Evolutionary conservation across 2,797 vertebrate species (phyloP).

Genomic region (Eospalax fontanierii): DNA sequence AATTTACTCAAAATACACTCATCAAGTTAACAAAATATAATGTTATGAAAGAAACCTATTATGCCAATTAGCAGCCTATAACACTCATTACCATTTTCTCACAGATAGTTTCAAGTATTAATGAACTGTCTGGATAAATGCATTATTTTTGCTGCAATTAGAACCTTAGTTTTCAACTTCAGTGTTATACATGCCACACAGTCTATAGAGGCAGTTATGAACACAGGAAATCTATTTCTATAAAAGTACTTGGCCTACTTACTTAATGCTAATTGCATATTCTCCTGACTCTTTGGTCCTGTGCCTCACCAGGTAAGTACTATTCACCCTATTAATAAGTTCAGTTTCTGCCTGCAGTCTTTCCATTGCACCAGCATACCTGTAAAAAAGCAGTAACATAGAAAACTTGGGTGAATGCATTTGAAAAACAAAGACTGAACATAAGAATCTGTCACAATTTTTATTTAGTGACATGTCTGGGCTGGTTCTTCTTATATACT

Average conservation of each 20-base stretch:
- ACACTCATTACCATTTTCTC: constrained; percentile 69
- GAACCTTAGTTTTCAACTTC: constrained; percentile 57
- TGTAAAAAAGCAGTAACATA: constrained; percentile 83
- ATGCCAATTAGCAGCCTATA: constrained; percentile 76
- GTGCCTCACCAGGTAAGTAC: constrained; percentile 98
- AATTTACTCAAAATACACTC: constrained; percentile 69
- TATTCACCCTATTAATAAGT: constrained; percentile 96
- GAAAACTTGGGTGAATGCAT: not conserved
- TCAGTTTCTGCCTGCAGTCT: constrained; percentile 96
- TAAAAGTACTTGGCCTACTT: constrained; percentile 88
- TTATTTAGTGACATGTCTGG: constrained; percentile 15
- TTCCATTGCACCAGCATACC: constrained; percentile 98
- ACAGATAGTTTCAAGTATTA: constrained; percentile 73
- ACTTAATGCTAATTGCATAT: constrained; percentile 99
- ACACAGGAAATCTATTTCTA: constrained; percentile 78
- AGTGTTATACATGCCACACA: constrained; percentile 66
- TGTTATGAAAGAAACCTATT: constrained; percentile 70
- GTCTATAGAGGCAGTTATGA: constrained; percentile 65
- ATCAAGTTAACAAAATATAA: constrained; percentile 73
- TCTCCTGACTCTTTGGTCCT: constrained; percentile 96
- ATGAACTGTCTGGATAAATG: constrained; percentile 63
- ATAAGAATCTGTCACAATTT: constrained; percentile 9
- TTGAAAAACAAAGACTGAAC: constrained; percentile 32
- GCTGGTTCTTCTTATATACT: constrained; percentile 1
- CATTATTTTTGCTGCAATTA: constrained; percentile 60